Conservation (phyloP, 35 echinoderm and acorn worm genomes). For the Diadema setosum region DNA sequence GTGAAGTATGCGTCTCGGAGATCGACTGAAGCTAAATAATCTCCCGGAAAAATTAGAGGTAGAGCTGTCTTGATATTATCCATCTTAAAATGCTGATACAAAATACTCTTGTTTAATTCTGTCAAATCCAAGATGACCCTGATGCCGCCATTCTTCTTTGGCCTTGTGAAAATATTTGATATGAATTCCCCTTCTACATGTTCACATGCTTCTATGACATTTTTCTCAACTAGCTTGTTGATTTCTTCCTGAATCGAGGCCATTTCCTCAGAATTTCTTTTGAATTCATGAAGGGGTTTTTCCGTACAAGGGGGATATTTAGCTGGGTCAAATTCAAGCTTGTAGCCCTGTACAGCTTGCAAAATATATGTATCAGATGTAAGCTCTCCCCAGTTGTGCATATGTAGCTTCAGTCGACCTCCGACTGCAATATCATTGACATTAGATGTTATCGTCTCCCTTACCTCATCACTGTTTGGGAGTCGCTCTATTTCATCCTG, state of each 20-base stretch:
- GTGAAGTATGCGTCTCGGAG: constrained; percentile 37
- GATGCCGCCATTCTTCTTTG: not conserved
- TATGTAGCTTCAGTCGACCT: too few species aligned
- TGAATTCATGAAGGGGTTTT: not conserved
- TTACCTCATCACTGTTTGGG: too few species aligned
- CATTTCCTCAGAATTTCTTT: constrained; percentile 4
- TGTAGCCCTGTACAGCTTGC: constrained; percentile 32
- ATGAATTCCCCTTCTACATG: too few species aligned
- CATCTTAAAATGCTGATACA: constrained; percentile 27
- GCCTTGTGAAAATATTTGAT: constrained; percentile 29
- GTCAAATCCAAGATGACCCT: not conserved
- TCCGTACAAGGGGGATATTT: not conserved
- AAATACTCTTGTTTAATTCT: not conserved
- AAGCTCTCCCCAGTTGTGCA: too few species aligned
- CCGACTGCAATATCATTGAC: too few species aligned
- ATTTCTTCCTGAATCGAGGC: not conserved
- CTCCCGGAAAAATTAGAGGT: not conserved
- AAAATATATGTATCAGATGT: too few species aligned
- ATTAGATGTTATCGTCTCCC: too few species aligned
- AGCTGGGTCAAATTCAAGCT: not conserved
- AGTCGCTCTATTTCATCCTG: too few species aligned
- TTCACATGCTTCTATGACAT: not conserved
- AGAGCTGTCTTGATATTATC: too few species aligned
- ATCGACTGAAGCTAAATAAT: constrained; percentile 9
- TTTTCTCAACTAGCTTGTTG: not conserved